These are phyloP conservation scores for Micropoecilia bifurca DNA, from an alignment of 2,797 vertebrate genomes.

Conservation along the genomic window DNA sequence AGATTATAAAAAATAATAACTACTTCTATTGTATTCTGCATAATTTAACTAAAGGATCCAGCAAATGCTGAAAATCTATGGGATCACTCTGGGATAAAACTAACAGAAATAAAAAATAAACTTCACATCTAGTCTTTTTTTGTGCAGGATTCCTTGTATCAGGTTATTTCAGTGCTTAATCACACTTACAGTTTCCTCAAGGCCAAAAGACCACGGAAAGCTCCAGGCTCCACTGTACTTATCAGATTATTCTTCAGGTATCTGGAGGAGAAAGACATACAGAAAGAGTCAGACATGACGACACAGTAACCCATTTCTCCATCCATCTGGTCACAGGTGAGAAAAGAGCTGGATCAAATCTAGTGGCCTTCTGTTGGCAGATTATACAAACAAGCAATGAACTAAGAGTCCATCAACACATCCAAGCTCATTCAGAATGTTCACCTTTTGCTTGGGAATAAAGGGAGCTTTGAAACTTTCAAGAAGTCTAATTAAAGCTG, in stretches of 20 bases:
- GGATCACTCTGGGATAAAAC: neutral
- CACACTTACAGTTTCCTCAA: constrained; percentile 91
- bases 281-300: constrained; percentile 29
- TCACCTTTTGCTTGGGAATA: neutral
- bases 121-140: neutral
- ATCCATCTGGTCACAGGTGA: constrained; percentile 6
- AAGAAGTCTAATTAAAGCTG: neutral
- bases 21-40: neutral
- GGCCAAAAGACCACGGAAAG: constrained; percentile 89
- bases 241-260: constrained; percentile 96
- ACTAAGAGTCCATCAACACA: constrained; percentile 16
- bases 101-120: neutral
- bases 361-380: constrained; percentile 6
- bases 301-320: constrained; percentile 1
- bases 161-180: constrained; percentile 51
- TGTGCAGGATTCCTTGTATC: neutral
- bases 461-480: neutral
- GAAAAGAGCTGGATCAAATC: constrained; percentile 9
- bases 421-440: constrained; percentile 3
- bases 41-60: neutral
- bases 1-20: neutral
- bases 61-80: neutral
- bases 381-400: constrained; percentile 5
- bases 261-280: constrained; percentile 78
- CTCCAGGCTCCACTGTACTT: constrained; percentile 92